These are phyloP conservation scores for Lepidurus arcticus DNA, from an alignment of 1,140 invertebrate species.

Conservation along the genomic window DNA sequence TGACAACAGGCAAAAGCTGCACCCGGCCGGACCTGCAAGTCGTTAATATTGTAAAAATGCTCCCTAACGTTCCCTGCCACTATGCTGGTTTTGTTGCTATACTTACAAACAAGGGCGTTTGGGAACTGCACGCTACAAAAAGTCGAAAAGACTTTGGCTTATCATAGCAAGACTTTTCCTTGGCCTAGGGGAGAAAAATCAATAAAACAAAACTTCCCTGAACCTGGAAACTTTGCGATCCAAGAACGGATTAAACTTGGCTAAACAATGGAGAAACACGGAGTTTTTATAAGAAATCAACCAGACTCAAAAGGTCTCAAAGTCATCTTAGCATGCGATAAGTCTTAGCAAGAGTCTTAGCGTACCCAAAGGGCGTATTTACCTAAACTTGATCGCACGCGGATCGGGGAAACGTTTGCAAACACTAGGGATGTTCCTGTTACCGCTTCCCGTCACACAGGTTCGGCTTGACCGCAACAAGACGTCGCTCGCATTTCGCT, in stretches of 20 bases:
- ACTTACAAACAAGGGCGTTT: conserved; percentile 6
- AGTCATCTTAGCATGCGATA: too few relatives aligned
- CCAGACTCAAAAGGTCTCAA: too few relatives aligned
- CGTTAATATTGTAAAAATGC: conserved; percentile 17
- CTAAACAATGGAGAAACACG: not conserved
- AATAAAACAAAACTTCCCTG: not conserved
- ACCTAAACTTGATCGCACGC: too few relatives aligned
- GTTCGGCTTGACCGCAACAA: too few relatives aligned
- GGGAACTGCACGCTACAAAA: conserved; percentile 8
- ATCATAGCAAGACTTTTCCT: conserved; percentile 10
- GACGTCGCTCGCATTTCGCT: too few relatives aligned
- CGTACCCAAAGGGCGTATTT: too few relatives aligned
- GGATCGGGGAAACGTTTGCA: too few relatives aligned
- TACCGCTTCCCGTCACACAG: too few relatives aligned
- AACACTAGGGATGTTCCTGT: too few relatives aligned
- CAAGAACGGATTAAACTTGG: not conserved
- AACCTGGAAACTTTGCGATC: too few relatives aligned
- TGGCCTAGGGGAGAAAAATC: not conserved
- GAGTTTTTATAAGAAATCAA: not conserved
- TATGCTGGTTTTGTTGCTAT: not conserved
- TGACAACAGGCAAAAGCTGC: not conserved
- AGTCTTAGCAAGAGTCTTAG: too few relatives aligned
- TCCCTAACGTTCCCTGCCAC: not conserved
- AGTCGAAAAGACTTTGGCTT: not conserved
- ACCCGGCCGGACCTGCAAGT: not conserved